Evolutionary conservation across 2,797 vertebrate species (phyloP).

Genomic region (Neoniphon sammara): DNA sequence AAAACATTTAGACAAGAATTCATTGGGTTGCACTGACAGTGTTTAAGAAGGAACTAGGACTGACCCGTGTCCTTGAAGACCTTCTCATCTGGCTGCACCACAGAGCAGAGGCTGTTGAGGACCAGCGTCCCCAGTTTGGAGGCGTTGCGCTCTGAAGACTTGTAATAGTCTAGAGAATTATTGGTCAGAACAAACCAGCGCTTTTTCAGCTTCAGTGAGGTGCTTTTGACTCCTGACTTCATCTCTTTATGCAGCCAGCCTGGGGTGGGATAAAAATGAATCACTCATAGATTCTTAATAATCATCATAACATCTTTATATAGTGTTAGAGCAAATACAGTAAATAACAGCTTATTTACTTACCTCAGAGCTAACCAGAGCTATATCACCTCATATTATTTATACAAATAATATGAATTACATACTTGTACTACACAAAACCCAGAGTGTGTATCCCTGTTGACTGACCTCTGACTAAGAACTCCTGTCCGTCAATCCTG

Average conservation of each 20-base stretch:
- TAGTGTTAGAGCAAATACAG: no score
- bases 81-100: constrained; percentile 91
- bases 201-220: constrained; percentile 92
- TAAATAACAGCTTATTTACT: background rate
- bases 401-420: background rate
- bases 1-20: background rate
- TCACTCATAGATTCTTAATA: background rate
- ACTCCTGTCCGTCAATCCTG: constrained; percentile 85
- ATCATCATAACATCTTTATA: no score
- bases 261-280: constrained; percentile 47
- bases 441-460: background rate
- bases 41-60: constrained; percentile 24
- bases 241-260: constrained; percentile 95
- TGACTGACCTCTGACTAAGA: constrained; percentile 85
- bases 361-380: background rate
- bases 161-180: constrained; percentile 93
- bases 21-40: background rate
- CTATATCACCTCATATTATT: background rate
- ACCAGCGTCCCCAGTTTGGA: constrained; percentile 92
- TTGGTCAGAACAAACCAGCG: constrained; percentile 94
- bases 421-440: background rate
- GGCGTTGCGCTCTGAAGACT: constrained; percentile 88
- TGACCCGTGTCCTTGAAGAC: constrained; percentile 92
- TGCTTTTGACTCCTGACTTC: constrained; percentile 87
- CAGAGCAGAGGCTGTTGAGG: constrained; percentile 92